Base-by-base conservation (phyloP, 1,140 invertebrate genomes). In the Drosophila grimshawi region DNA sequence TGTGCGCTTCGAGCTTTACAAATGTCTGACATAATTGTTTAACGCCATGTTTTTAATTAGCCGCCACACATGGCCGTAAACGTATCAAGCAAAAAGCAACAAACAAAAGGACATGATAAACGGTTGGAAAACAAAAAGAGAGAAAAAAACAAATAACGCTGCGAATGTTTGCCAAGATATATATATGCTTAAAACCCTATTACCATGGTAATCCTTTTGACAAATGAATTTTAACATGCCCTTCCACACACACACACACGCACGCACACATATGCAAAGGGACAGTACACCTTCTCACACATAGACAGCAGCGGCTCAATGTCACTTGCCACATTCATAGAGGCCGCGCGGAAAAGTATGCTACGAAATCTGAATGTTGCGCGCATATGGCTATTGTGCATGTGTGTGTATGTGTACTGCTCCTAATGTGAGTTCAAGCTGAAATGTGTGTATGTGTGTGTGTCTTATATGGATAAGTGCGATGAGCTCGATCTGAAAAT, bases 191-290 rank as follows among this genome's bases (percentile, higher is more conserved):
- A 81, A 89, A 91, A 81, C 86, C 86, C 80, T 90, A 90, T 90
- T 90, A 90, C 86, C 80, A 73, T 90, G 88, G 86, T 90, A 90
- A 90, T 90, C 86, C 82, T 78, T 90, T 86, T 90, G 88, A 90
- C 86, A 90, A 90, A 91, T 91, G 88, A 91, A 85, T 91, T 91
- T 91, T 82, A 88, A 79, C 85, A 79, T 72, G 72, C 65, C 48
- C 68, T 46, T 68, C 66, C 66, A 63, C 43, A 80, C 57, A 59
- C 53, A 49, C 48, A 60, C 63, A 64, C 62, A 66, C 41, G 69
- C 37, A 43, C n/a, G 62, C 37, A 62, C 32, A 73, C 33, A 61
- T 51, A n/a, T 41, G 8, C 10, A 10, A 41, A 55, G 32, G 27
- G 39, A 60, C 45, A 57, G 5, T 11, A 53, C 33, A 70, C 72